A percentile compares a stretch with the other conserved stretches of the same genome.
Evolutionary conservation across 1,140 invertebrate species (phyloP).

Genomic region (Macrobrachium rosenbergii): DNA sequence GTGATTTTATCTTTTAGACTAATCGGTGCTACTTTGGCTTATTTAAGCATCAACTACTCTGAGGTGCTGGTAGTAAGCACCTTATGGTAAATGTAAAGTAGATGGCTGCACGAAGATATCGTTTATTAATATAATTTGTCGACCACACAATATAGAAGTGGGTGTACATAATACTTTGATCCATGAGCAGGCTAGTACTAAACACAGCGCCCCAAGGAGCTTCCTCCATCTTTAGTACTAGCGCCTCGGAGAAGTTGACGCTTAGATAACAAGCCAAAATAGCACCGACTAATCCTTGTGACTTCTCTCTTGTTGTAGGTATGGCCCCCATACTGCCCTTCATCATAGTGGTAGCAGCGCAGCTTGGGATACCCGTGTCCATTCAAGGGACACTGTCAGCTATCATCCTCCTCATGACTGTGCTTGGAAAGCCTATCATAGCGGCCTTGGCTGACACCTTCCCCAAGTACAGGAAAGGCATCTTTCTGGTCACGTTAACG

Average conservation of each 20-base stretch:
- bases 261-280: not conserved
- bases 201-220: too few species aligned
- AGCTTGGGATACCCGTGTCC: constrained; percentile 27
- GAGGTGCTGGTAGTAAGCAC: too few species aligned
- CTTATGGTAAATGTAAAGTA: too few species aligned
- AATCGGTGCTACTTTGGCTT: too few species aligned
- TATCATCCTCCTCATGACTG: constrained; percentile 17
- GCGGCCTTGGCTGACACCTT: constrained; percentile 42
- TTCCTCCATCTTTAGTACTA: too few species aligned
- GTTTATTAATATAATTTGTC: too few species aligned
- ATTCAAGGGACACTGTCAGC: constrained; percentile 19
- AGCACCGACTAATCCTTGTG: not conserved
- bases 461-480: constrained; percentile 18
- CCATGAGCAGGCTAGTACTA: too few species aligned
- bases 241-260: not conserved
- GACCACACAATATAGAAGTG: too few species aligned
- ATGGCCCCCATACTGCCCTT: constrained; percentile 47
- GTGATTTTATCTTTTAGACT: too few species aligned
- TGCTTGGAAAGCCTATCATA: constrained; percentile 37
- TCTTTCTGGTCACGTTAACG: constrained; percentile 29
- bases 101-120: too few species aligned
- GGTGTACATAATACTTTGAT: too few species aligned
- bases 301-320: constrained; percentile 3
- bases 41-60: too few species aligned
- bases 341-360: constrained; percentile 33